These are phyloP conservation scores for Prionchulus punctatus DNA, from an alignment of 2,888 invertebrate genomes.

Conservation along the genomic window DNA sequence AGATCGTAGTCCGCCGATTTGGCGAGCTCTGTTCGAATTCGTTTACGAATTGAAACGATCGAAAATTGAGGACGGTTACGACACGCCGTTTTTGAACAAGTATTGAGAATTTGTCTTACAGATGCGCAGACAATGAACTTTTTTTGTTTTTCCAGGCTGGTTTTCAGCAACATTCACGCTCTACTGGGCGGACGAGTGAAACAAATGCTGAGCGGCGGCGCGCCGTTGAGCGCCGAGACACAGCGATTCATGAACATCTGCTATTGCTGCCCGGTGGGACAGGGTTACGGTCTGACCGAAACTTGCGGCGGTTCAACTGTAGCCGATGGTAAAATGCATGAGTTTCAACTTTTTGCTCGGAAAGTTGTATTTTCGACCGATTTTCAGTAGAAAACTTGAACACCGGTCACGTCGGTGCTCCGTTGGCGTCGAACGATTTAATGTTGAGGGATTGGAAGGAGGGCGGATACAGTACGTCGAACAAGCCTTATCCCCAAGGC, in stretches of 20 bases:
- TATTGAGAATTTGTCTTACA: slow-evolving; percentile 19
- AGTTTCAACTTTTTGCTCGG: too few relatives aligned
- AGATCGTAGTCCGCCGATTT: slow-evolving; percentile 53
- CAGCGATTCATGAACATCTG: slow-evolving; percentile 81
- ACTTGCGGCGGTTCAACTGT: slow-evolving; percentile 69
- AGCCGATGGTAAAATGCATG: slow-evolving; percentile 24
- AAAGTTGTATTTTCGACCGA: too few relatives aligned
- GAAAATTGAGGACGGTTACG: slow-evolving; percentile 51
- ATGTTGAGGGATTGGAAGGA: slow-evolving; percentile 81
- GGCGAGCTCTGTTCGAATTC: slow-evolving; percentile 73
- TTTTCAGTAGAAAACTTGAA: slow-evolving; percentile 46
- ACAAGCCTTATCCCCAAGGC: slow-evolving; percentile 67
- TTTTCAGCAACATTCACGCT: slow-evolving; percentile 49
- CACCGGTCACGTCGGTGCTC: slow-evolving; percentile 71
- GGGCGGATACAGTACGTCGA: slow-evolving; percentile 69
- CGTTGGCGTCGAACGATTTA: slow-evolving; percentile 66
- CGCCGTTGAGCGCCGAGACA: slow-evolving; percentile 83
- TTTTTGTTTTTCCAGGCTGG: slow-evolving; percentile 36
- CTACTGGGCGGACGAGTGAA: slow-evolving; percentile 76
- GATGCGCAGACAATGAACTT: too few relatives aligned
- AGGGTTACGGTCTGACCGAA: slow-evolving; percentile 93
- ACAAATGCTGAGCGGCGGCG: slow-evolving; percentile 77
- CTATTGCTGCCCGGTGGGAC: slow-evolving; percentile 70
- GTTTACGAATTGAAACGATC: slow-evolving; percentile 78
- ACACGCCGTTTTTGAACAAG: slow-evolving; percentile 40